These are phyloP conservation scores for Caretta caretta DNA, from an alignment of 2,113 vertebrate genomes.

Conservation along the genomic window DNA sequence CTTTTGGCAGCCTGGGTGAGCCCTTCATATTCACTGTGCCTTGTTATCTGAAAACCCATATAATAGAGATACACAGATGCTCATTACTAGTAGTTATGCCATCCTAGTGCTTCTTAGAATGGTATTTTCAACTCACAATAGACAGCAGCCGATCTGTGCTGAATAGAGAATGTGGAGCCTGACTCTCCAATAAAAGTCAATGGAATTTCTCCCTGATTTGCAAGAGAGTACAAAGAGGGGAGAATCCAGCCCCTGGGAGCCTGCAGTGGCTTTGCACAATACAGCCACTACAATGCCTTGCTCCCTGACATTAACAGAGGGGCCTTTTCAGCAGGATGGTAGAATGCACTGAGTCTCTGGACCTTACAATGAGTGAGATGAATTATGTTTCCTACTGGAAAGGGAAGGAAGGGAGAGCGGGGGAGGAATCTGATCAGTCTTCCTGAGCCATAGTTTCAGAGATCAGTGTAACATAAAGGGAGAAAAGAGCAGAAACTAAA, in stretches of 20 bases:
- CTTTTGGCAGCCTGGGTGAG: not conserved
- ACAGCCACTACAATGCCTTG: not conserved
- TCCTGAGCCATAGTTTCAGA: not conserved
- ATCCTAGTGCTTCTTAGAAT: constrained; percentile 34
- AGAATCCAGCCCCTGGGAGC: not conserved
- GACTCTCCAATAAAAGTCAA: constrained; percentile 23
- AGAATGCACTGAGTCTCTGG: not conserved
- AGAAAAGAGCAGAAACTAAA: not conserved
- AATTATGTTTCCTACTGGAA: not conserved
- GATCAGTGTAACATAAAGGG: not conserved
- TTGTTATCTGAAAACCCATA: constrained; percentile 54
- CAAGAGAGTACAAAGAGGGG: not conserved
- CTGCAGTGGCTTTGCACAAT: not conserved
- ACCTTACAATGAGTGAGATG: not conserved
- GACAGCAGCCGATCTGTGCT: not conserved
- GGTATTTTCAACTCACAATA: constrained; percentile 55
- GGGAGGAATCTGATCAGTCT: not conserved
- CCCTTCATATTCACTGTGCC: constrained; percentile 8
- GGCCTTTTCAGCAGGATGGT: not conserved
- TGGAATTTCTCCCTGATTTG: not conserved
- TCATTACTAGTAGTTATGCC: constrained; percentile 47
- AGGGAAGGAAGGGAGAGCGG: not conserved
- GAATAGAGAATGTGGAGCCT: constrained; percentile 1
- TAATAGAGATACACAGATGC: constrained; percentile 56
- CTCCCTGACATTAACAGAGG: not conserved